Conservation (phyloP, 2,888 invertebrate species). For the Hypomecis atomaria region DNA sequence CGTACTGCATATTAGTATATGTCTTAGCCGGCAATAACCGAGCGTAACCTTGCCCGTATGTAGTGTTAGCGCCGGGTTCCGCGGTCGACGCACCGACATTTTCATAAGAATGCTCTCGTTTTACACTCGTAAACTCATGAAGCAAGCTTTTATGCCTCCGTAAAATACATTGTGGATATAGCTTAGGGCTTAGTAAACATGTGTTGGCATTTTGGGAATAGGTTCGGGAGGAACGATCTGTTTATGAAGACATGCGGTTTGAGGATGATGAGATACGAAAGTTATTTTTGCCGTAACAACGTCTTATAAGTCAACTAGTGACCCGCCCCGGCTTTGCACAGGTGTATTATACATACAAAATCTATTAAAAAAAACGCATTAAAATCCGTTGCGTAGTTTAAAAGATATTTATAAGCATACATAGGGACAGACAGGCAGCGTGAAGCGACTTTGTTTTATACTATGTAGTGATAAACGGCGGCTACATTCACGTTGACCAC, state of each 20-base stretch:
- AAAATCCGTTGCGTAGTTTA: too few relatives aligned
- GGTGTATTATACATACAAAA: too few relatives aligned
- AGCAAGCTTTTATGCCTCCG: conserved; percentile 20
- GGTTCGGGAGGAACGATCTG: conserved; percentile 1
- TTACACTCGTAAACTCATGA: conserved; percentile 28
- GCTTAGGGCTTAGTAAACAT: conserved; percentile 15
- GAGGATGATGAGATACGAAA: too few relatives aligned
- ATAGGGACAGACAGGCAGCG: too few relatives aligned
- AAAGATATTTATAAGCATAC: too few relatives aligned
- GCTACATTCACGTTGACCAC: too few relatives aligned
- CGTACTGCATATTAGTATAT: conserved; percentile 8
- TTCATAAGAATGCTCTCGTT: conserved; percentile 32
- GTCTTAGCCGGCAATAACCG: conserved; percentile 19
- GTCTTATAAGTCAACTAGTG: too few relatives aligned
- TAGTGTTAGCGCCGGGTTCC: conserved; percentile 25
- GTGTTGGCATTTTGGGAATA: conserved; percentile 14
- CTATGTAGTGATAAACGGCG: too few relatives aligned
- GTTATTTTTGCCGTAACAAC: too few relatives aligned
- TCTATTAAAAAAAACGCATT: too few relatives aligned
- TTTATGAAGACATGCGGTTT: conserved; percentile 3
- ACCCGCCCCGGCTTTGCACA: too few relatives aligned
- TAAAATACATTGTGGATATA: conserved; percentile 21
- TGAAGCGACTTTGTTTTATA: too few relatives aligned
- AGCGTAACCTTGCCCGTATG: conserved; percentile 27
- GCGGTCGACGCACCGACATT: conserved; percentile 28